These are phyloP conservation scores for Caenorhabditis sp. DNA, from an alignment of 2,888 invertebrate species.

Conservation along the genomic window DNA sequence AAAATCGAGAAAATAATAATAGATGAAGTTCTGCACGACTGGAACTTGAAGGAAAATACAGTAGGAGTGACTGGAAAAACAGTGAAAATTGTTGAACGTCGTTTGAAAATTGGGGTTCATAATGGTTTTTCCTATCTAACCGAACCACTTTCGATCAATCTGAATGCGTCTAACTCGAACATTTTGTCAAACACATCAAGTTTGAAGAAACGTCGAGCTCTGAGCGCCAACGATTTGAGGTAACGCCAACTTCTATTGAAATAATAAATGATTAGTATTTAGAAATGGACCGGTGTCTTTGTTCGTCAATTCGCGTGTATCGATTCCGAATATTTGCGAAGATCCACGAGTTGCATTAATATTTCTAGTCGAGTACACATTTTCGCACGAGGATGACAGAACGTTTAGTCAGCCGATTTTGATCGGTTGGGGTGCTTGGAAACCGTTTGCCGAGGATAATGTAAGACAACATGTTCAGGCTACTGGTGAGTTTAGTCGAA, in stretches of 20 bases:
- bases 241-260: constrained; percentile 5
- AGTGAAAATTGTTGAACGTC: constrained; percentile 51
- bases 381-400: constrained; percentile 23
- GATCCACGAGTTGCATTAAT: constrained; percentile 57
- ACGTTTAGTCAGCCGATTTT: constrained; percentile 35
- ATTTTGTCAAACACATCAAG: constrained; percentile 5
- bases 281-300: constrained; percentile 33
- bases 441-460: constrained; percentile 69
- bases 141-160: constrained; percentile 72
- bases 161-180: constrained; percentile 40
- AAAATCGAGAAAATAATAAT: constrained; percentile 49
- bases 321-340: constrained; percentile 38
- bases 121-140: constrained; percentile 73
- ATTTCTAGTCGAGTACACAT: constrained; percentile 62
- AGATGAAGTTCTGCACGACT: constrained; percentile 21
- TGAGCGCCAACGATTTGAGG: constrained; percentile 36
- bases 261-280: constrained; percentile 4
- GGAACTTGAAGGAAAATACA: neutral
- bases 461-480: constrained; percentile 8
- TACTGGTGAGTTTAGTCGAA: neutral
- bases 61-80: neutral
- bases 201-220: constrained; percentile 13
- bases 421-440: constrained; percentile 73
- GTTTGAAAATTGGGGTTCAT: constrained; percentile 73
- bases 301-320: constrained; percentile 34